Conservation (phyloP, 2,113 vertebrate genomes). For the Salvator merianae region DNA sequence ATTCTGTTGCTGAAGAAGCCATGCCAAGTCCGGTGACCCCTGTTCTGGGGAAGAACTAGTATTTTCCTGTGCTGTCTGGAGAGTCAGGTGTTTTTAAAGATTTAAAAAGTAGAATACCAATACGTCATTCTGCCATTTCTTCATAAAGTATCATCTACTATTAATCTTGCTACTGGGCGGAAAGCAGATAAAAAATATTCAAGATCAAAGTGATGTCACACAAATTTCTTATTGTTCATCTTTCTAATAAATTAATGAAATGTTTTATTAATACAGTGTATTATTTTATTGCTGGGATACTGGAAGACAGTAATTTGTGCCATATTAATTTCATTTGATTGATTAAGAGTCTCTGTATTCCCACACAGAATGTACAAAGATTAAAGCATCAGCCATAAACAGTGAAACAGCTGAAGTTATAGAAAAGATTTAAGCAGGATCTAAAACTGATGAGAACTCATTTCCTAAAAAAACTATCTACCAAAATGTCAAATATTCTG, state of each 20-base stretch:
- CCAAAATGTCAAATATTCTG: not conserved
- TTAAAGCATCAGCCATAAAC: too few relatives aligned
- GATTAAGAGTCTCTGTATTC: not conserved
- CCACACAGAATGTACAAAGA: too few relatives aligned
- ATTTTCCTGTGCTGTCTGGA: too few relatives aligned
- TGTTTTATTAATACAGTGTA: not conserved
- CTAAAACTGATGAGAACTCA: not conserved
- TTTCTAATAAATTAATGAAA: not conserved
- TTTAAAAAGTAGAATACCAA: not conserved
- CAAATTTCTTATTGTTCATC: not conserved
- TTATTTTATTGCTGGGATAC: not conserved
- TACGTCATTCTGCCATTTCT: not conserved
- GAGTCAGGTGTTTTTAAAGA: not conserved
- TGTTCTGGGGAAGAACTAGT: too few relatives aligned
- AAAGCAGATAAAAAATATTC: not conserved
- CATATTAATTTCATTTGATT: not conserved
- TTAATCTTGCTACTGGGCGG: not conserved
- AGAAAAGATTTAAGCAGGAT: not conserved
- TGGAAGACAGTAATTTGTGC: not conserved
- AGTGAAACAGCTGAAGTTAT: not conserved
- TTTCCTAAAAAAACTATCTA: not conserved
- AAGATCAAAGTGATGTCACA: not conserved
- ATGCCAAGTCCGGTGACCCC: too few relatives aligned
- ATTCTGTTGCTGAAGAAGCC: too few relatives aligned
- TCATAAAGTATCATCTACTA: not conserved